Base-by-base conservation (phyloP, 2,888 invertebrate genomes). In the Eristalinus sepulchralis region DNA sequence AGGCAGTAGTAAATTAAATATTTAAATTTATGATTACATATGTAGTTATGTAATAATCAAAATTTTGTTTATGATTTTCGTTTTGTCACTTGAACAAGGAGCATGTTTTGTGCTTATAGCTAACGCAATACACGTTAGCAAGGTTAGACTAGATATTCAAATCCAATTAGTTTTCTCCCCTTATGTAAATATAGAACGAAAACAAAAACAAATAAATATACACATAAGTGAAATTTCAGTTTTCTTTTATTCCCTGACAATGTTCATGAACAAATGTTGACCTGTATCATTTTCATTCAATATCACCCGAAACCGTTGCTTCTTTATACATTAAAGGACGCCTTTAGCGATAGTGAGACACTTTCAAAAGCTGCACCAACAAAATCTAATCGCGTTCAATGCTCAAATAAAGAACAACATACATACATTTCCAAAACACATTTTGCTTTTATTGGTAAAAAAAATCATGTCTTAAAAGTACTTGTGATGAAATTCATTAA, bases 371-470 rank as follows among this genome's bases (percentile, higher is more conserved):
- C 5, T 3, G 27, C 27, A 27, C 27, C 2, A 27, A 27, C 27
- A 27, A 27, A n/a, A n/a, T n/a, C n/a, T n/a, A n/a, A n/a, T n/a
- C n/a, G n/a, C n/a, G n/a, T n/a, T n/a, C n/a, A n/a, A n/a, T n/a
- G n/a, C n/a, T n/a, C n/a, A n/a, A n/a, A n/a, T n/a, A n/a, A 71
- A 11, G 13, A 5, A 59, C 2, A 67, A 24, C 60, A 1, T 13
- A 20, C 24, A 13, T 47, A 47, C 17, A 11, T 47, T 17, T 53
- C 20, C 33, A 6, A 17, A 60, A 83, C 70, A 34, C 57, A 11
- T 73, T 59, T 33, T 76, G 47, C 27, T 72, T 71, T 85, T 85
- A 82, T 82, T 82, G 59, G 85, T 85, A 85, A 77, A 85, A 84
- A 83, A 84, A 63, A 39, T 34, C 20, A 33, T 60, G 20, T 22